Conservation (phyloP, 2,797 vertebrate species). For the Acipenser oxyrinchus region DNA sequence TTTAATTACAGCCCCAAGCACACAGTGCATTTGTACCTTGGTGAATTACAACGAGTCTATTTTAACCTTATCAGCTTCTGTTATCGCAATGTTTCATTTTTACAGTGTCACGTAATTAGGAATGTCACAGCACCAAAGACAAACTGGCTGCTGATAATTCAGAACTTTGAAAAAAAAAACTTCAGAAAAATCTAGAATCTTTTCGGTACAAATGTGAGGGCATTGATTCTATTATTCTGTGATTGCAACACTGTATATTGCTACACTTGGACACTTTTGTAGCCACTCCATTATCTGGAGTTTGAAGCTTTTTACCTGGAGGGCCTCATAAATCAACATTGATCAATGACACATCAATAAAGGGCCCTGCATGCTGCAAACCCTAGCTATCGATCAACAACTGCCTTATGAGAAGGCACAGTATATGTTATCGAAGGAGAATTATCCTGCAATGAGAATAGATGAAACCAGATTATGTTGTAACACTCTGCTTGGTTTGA, state of each 20-base stretch:
- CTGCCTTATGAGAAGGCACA: slow-evolving; percentile 18
- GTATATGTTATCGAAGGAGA: slow-evolving; percentile 13
- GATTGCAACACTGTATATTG: slow-evolving; percentile 32
- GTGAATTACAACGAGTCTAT: background rate
- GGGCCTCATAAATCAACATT: slow-evolving; percentile 44
- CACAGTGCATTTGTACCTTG: too few species aligned
- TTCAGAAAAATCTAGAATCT: slow-evolving; percentile 11
- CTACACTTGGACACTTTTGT: slow-evolving; percentile 23
- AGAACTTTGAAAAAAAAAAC: too few species aligned
- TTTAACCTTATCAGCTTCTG: background rate
- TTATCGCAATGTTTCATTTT: background rate
- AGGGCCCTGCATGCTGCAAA: slow-evolving; percentile 32
- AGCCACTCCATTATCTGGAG: slow-evolving; percentile 40
- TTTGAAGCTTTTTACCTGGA: slow-evolving; percentile 37
- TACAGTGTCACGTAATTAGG: background rate
- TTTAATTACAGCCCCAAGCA: too few species aligned
- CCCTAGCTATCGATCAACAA: slow-evolving; percentile 23
- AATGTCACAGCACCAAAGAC: slow-evolving; percentile 3
- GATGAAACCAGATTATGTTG: slow-evolving; percentile 27
- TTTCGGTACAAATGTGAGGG: slow-evolving; percentile 31
- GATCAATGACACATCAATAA: slow-evolving; percentile 46
- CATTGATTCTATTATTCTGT: slow-evolving; percentile 36
- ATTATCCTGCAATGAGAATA: slow-evolving; percentile 21
- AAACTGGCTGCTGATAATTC: slow-evolving; percentile 15
- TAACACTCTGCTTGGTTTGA: slow-evolving; percentile 5